A percentile compares a stretch with the other conserved stretches of the same genome.
Evolutionary conservation across 2,888 invertebrate genomes (phyloP).

Genomic region (Agrotis exclamationis): DNA sequence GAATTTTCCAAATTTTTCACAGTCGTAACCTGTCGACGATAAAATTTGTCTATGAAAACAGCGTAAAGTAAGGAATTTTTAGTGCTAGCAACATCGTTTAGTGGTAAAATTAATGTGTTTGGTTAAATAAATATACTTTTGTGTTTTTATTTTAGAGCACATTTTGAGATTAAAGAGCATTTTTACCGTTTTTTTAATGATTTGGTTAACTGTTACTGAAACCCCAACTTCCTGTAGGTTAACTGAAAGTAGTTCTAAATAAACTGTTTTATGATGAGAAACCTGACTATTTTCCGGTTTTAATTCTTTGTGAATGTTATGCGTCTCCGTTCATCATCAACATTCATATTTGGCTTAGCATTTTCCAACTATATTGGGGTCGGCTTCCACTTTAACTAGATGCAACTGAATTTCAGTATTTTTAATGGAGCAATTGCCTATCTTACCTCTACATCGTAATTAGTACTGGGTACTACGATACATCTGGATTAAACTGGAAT

Average conservation of each 20-base stretch:
- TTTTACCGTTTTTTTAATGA: background rate
- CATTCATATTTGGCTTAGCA: too few species aligned
- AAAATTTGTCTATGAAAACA: constrained; percentile 49
- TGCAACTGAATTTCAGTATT: too few species aligned
- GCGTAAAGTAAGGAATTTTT: constrained; percentile 40
- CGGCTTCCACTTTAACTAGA: too few species aligned
- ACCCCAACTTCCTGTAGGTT: background rate
- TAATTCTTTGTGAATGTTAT: too few species aligned
- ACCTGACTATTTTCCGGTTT: too few species aligned
- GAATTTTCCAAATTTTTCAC: constrained; percentile 42
- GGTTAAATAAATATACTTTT: constrained; percentile 28
- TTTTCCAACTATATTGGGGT: too few species aligned
- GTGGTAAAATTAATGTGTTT: constrained; percentile 33
- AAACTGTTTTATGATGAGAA: too few species aligned
- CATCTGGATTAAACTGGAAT: too few species aligned
- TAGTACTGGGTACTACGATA: too few species aligned
- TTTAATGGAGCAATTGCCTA: too few species aligned
- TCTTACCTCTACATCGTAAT: too few species aligned
- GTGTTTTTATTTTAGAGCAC: background rate
- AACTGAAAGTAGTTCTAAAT: background rate
- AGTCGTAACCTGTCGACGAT: constrained; percentile 45
- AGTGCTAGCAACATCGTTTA: constrained; percentile 20
- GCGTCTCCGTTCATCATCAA: too few species aligned
- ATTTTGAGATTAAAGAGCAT: constrained; percentile 5
- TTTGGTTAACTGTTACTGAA: background rate